Conservation (phyloP, 2,113 vertebrate genomes). For the Penelope pileata region DNA sequence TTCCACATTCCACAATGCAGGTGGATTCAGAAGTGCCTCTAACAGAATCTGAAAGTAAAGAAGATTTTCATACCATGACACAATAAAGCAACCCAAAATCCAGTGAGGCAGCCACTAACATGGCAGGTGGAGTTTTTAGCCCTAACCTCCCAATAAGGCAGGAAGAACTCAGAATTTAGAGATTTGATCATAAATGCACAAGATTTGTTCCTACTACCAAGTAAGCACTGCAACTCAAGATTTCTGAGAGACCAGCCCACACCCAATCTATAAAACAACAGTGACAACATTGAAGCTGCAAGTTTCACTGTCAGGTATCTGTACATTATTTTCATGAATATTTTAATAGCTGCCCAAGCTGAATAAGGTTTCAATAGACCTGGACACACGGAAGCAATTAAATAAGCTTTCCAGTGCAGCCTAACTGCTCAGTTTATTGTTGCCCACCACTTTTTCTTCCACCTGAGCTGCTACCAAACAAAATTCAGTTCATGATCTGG, state of each 20-base stretch:
- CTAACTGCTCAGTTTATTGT: neutral
- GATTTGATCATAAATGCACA: neutral
- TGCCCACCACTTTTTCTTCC: neutral
- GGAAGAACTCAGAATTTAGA: neutral
- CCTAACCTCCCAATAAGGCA: neutral
- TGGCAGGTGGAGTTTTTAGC: neutral
- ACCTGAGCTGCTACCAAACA: neutral
- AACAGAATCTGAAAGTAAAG: conserved; percentile 64
- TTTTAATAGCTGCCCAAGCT: neutral
- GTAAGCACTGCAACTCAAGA: neutral
- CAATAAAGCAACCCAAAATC: neutral
- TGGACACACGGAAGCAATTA: neutral
- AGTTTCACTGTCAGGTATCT: neutral
- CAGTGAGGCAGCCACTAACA: neutral
- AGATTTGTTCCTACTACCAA: neutral
- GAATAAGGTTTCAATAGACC: neutral
- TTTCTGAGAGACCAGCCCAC: neutral
- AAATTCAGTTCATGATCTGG: neutral
- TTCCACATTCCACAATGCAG: conserved; percentile 88
- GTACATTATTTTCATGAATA: neutral
- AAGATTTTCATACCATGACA: neutral
- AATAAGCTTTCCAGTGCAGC: neutral
- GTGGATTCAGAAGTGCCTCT: conserved; percentile 68
- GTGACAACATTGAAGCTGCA: neutral
- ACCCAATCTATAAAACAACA: neutral